Percentiles rank a stretch among this genome's conserved stretches.
These are phyloP conservation scores for Drosophila demipolita DNA, from an alignment of 2,888 invertebrate genomes.

Conservation along the genomic window DNA sequence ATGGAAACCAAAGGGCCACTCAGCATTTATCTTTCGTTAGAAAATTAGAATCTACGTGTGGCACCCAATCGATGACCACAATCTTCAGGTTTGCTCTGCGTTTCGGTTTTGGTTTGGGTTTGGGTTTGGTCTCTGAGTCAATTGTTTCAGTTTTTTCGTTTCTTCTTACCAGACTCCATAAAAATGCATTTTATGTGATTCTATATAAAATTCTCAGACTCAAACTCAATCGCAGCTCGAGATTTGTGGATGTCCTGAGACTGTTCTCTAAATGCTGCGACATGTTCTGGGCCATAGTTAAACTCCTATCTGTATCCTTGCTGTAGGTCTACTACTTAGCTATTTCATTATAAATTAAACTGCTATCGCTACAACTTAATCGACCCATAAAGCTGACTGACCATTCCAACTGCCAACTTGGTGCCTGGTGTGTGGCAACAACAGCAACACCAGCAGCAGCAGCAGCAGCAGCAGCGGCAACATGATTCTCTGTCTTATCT, in stretches of 20 bases:
- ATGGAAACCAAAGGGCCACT: slow-evolving; percentile 42
- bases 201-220: slow-evolving; percentile 43
- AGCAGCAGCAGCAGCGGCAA: slow-evolving; percentile 39
- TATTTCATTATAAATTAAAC: slow-evolving; percentile 75
- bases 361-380: slow-evolving; percentile 78
- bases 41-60: slow-evolving; percentile 77
- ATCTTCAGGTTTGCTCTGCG: slow-evolving; percentile 60
- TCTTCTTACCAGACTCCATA: slow-evolving; percentile 34
- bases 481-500: slow-evolving; percentile 68
- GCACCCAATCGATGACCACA: slow-evolving; percentile 78
- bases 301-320: slow-evolving; percentile 50
- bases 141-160: slow-evolving; percentile 31
- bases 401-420: slow-evolving; percentile 18
- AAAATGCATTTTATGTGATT: slow-evolving; percentile 68
- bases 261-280: slow-evolving; percentile 58
- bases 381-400: slow-evolving; percentile 65
- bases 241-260: slow-evolving; percentile 50
- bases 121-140: slow-evolving; percentile 33
- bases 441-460: slow-evolving; percentile 16
- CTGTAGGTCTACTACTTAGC: slow-evolving; percentile 62
- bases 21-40: slow-evolving; percentile 80
- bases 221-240: slow-evolving; percentile 7
- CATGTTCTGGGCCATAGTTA: slow-evolving; percentile 35
- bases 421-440: slow-evolving; percentile 35
- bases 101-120: slow-evolving; percentile 20